Evolutionary conservation across 1,140 invertebrate genomes (phyloP).

Genomic region (Drosophila nigromelanica): DNA sequence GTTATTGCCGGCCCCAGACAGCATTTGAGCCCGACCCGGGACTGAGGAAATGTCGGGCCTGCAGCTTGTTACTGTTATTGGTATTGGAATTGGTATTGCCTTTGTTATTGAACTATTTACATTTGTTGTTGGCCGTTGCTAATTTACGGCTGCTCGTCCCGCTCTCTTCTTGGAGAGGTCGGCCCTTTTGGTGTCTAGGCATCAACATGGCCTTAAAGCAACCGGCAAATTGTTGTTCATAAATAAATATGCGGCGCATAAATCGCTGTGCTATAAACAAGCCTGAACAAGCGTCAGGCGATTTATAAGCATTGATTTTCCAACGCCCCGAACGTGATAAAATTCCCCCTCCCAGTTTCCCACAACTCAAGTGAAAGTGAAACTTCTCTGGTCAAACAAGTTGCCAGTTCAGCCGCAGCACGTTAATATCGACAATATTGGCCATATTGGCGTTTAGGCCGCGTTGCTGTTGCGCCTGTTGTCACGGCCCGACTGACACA

Average conservation of each 20-base stretch:
- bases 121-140: slow-evolving; percentile 71
- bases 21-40: slow-evolving; percentile 41
- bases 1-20: slow-evolving; percentile 70
- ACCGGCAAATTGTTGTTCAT: slow-evolving; percentile 77
- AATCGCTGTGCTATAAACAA: slow-evolving; percentile 71
- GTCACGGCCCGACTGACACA: slow-evolving; percentile 59
- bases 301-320: slow-evolving; percentile 76
- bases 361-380: slow-evolving; percentile 47
- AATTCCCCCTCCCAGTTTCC: slow-evolving; percentile 24
- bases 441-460: slow-evolving; percentile 10
- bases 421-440: slow-evolving; percentile 32
- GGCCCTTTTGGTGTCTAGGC: slow-evolving; percentile 21
- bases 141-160: slow-evolving; percentile 65
- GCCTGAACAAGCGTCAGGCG: slow-evolving; percentile 37
- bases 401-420: slow-evolving; percentile 56
- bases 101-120: slow-evolving; percentile 83
- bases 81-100: slow-evolving; percentile 47
- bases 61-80: slow-evolving; percentile 60
- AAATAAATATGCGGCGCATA: slow-evolving; percentile 78
- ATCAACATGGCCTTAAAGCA: slow-evolving; percentile 69
- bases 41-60: slow-evolving; percentile 5
- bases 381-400: slow-evolving; percentile 52
- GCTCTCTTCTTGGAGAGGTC: neutral
- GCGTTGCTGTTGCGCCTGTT: slow-evolving; percentile 34
- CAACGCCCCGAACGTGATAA: slow-evolving; percentile 55